Base-by-base conservation (phyloP, 2,888 invertebrate genomes). In the Rhamnusium bicolor region DNA sequence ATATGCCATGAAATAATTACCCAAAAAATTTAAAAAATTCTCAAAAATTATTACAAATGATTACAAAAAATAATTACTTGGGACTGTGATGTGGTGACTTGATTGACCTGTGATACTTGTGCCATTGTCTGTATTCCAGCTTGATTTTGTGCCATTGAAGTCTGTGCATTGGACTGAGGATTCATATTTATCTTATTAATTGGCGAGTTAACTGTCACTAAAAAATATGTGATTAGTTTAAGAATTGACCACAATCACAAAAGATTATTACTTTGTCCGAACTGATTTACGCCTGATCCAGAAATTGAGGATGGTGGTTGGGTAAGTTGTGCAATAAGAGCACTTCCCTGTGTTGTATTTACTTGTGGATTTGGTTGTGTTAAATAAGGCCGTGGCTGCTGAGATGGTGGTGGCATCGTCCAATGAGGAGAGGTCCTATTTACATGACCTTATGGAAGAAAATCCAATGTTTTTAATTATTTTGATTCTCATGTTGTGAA, bases 391-490 rank as follows among this genome's bases (percentile, higher is more conserved):
- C 85, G 83, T 18, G 84, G 84, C 63, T 80, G 90, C 40, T 90
- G 90, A 77, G 90, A 90, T 0, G 91, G 91, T 0, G 93, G 93
- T 73, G 92, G 91, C 80, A 92, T 91, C 82, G 92, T 92, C 8
- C 93, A 91, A 72, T 92, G 90, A 12, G 80, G 79, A 29, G 79
- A 78, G 0, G 80, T 67, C 16, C 80, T 72, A 47, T 77, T 80
- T 29, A 78, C 73, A 24, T 77, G 80, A 7, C 75, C 78, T 80
- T 40, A n/a, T 32, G 1, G 8, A 27, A 65, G 21, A 61, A 60
- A 58, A 65, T 5, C 12, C 12, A 10, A 10, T 10, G 12, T 5
- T 24, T 24, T 32, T 32, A 32, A 32, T 32, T 32, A 32, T 5
- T 5, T n/a, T n/a, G n/a, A n/a, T n/a, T n/a, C n/a, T n/a, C n/a